Evolutionary conservation across 2,797 vertebrate genomes (phyloP).

Genomic region (Gobio occitaniae): DNA sequence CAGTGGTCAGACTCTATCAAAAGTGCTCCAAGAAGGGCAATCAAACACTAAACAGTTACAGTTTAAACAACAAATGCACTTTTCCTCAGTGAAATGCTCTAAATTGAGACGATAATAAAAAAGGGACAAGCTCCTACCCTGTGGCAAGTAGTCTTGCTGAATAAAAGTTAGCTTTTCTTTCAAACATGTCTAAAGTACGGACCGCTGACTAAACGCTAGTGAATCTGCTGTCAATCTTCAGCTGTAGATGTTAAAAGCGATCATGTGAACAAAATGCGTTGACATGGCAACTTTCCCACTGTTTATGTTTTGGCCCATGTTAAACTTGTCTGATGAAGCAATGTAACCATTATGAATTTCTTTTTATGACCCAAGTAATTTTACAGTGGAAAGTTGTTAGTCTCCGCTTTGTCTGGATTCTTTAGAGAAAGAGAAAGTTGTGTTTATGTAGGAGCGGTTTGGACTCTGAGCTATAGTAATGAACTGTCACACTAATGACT

Average conservation of each 20-base stretch:
- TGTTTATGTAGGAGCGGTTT: too few species aligned
- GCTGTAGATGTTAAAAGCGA: background rate
- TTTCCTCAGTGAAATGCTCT: too few species aligned
- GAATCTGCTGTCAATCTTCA: background rate
- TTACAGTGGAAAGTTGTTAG: constrained; percentile 57
- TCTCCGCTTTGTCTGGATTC: constrained; percentile 10
- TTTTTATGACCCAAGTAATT: constrained; percentile 48
- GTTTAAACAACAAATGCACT: too few species aligned
- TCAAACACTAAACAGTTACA: too few species aligned
- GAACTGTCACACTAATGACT: background rate
- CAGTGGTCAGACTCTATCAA: too few species aligned
- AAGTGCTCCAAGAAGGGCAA: too few species aligned
- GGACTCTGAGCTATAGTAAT: background rate
- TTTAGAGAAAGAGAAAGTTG: constrained; percentile 4
- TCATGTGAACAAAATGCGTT: constrained; percentile 46
- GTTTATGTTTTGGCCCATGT: constrained; percentile 64
- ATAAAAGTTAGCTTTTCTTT: background rate
- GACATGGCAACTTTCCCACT: constrained; percentile 68
- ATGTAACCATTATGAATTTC: constrained; percentile 55
- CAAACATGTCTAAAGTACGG: background rate
- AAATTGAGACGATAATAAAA: too few species aligned
- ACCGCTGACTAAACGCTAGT: background rate
- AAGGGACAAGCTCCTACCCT: too few species aligned
- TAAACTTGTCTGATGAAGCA: constrained; percentile 63
- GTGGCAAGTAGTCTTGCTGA: background rate